A percentile compares a stretch with the other conserved stretches of the same genome.
Conservation (phyloP, 2,113 vertebrate species). For the Brachyhypopomus occidentalis region DNA sequence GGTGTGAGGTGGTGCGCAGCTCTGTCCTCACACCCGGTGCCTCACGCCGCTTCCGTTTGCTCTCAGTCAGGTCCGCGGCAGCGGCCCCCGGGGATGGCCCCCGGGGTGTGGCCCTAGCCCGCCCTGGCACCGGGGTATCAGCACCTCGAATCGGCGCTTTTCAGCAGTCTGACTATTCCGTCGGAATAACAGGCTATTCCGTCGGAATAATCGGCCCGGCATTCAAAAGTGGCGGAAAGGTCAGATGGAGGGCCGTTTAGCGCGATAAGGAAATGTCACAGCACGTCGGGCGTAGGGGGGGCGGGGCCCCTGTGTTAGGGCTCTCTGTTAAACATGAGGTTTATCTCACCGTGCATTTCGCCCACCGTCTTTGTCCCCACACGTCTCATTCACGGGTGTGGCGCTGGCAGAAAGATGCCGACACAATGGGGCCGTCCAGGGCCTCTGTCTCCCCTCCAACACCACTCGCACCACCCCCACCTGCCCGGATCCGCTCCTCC, state of each 20-base stretch:
- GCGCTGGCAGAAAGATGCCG: constrained; percentile 50
- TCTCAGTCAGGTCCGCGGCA: no score
- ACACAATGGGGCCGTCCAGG: constrained; percentile 64
- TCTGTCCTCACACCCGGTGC: no score
- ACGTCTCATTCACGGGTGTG: constrained; percentile 50
- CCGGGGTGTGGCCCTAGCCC: no score
- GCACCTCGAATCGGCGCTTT: constrained; percentile 60
- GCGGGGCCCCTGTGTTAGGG: constrained; percentile 51
- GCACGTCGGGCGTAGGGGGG: constrained; percentile 45
- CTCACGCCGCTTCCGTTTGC: no score
- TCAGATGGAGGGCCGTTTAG: constrained; percentile 71
- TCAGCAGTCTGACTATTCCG: constrained; percentile 58
- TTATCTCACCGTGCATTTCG: constrained; percentile 55
- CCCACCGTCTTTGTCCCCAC: constrained; percentile 58
- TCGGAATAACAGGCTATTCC: constrained; percentile 69
- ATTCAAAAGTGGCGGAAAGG: constrained; percentile 75
- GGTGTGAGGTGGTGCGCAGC: no score
- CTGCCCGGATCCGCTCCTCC: constrained; percentile 50
- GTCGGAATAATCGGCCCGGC: constrained; percentile 62
- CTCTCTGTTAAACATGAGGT: constrained; percentile 71
- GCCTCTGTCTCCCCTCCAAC: constrained; percentile 9
- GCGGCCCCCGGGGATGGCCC: no score
- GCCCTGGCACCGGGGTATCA: no score
- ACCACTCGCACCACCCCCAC: constrained; percentile 10
- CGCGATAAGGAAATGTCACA: constrained; percentile 78